phyloP scores from a whole-genome alignment of 2,113 vertebrate genomes.

The Myodes glareolus region DNA sequence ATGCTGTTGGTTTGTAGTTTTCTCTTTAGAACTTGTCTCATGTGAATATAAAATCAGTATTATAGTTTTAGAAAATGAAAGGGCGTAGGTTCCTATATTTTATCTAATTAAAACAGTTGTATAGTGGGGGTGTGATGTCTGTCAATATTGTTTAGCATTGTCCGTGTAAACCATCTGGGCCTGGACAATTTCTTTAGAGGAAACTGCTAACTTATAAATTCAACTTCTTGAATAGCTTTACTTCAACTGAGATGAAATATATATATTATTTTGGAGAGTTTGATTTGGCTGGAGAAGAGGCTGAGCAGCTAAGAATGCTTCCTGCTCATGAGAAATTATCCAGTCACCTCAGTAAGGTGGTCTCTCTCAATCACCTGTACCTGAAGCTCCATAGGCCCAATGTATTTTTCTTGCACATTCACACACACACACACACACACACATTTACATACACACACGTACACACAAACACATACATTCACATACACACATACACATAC shows the following conservation, averaged over 20 bases:
- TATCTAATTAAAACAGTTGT: not conserved
- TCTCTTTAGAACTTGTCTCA: not conserved
- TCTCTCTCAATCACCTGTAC: not conserved
- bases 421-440: not conserved
- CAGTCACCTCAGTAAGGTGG: not conserved
- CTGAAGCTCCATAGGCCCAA: not conserved
- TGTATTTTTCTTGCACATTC: not conserved
- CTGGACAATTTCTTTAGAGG: not conserved
- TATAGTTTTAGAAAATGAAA: not conserved
- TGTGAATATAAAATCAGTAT: not conserved
- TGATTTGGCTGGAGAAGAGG: not conserved
- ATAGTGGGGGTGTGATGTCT: not conserved
- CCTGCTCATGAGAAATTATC: not conserved
- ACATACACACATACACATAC: not conserved
- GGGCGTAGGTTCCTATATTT: not conserved
- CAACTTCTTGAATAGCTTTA: not conserved
- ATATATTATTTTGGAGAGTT: not conserved
- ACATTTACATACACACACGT: not conserved
- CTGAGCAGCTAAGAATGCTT: not conserved
- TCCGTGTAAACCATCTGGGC: not conserved
- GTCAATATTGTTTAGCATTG: not conserved
- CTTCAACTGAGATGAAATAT: not conserved
- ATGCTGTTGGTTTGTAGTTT: not conserved
- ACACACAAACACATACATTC: not conserved
- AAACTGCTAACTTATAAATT: slow-evolving; percentile 28